A percentile compares a stretch with the other conserved stretches of the same genome.
Conservation (phyloP, 2,888 invertebrate genomes). For the Timandra comae region DNA sequence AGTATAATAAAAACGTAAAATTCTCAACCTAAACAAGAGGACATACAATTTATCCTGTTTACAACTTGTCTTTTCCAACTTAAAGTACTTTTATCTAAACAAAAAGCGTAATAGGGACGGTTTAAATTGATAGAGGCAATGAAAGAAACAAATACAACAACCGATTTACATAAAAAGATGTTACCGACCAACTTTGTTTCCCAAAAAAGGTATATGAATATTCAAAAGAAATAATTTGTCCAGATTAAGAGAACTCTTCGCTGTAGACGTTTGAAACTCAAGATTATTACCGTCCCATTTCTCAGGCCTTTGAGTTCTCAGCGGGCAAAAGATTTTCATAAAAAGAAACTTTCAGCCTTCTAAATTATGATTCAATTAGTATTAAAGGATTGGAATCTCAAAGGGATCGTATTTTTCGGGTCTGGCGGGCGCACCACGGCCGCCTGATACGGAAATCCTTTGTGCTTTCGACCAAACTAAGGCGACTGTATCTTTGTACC, state of each 20-base stretch:
- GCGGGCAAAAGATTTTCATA: slow-evolving; percentile 69
- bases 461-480: slow-evolving; percentile 70
- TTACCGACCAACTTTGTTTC: slow-evolving; percentile 8
- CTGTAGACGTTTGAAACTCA: slow-evolving; percentile 48
- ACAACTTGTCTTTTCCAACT: too few species aligned
- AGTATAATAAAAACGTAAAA: too few species aligned
- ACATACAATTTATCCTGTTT: too few species aligned
- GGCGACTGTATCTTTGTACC: slow-evolving; percentile 58
- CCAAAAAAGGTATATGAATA: slow-evolving; percentile 25
- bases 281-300: slow-evolving; percentile 60
- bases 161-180: slow-evolving; percentile 2
- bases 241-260: slow-evolving; percentile 44
- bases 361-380: slow-evolving; percentile 77
- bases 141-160: slow-evolving; percentile 2
- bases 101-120: too few species aligned
- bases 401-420: slow-evolving; percentile 70
- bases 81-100: too few species aligned
- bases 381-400: slow-evolving; percentile 72
- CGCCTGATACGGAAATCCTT: slow-evolving; percentile 53
- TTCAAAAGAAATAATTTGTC: slow-evolving; percentile 48
- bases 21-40: too few species aligned
- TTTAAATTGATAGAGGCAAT: slow-evolving; percentile 4
- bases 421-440: slow-evolving; percentile 40
- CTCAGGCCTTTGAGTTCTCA: slow-evolving; percentile 55
- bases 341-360: slow-evolving; percentile 71